Conservation (phyloP, 1,140 invertebrate species). For the Trypoxylus dichotomus region DNA sequence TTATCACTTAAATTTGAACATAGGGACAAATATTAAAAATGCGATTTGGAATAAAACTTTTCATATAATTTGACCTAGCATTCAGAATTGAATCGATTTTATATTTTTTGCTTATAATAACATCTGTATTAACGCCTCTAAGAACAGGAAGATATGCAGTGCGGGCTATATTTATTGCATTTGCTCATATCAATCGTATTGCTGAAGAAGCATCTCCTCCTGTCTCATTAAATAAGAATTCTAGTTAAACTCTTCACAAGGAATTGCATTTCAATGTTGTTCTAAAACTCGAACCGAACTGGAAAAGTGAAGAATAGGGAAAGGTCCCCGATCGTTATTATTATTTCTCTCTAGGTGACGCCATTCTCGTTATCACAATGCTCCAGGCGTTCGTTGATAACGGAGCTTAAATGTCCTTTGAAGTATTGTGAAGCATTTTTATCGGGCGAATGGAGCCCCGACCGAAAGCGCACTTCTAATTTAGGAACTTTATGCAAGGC, state of each 20-base stretch:
- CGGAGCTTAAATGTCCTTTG: slow-evolving; percentile 29
- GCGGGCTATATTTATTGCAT: not conserved
- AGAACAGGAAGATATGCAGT: too few species aligned
- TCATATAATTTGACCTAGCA: too few species aligned
- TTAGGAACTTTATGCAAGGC: slow-evolving; percentile 23
- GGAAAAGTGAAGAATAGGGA: not conserved
- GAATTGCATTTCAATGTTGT: slow-evolving; percentile 27
- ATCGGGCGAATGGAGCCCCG: not conserved
- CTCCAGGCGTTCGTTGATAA: slow-evolving; percentile 27
- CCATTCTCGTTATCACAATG: slow-evolving; percentile 18
- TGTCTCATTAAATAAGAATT: slow-evolving; percentile 11
- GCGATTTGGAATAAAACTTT: too few species aligned
- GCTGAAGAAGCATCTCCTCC: not conserved
- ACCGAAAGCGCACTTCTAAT: slow-evolving; percentile 18
- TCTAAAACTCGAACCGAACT: not conserved
- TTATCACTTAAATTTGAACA: too few species aligned
- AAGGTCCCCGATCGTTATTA: slow-evolving; percentile 4
- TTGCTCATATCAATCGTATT: not conserved
- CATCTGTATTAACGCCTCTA: too few species aligned
- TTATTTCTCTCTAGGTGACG: slow-evolving; percentile 30
- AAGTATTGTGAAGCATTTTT: slow-evolving; percentile 25
- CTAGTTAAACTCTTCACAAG: slow-evolving; percentile 9
- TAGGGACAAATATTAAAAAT: too few species aligned
- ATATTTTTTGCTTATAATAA: too few species aligned
- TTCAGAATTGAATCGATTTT: too few species aligned